phyloP scores from a whole-genome alignment of 1,140 invertebrate species.

The Eueides isabella region DNA sequence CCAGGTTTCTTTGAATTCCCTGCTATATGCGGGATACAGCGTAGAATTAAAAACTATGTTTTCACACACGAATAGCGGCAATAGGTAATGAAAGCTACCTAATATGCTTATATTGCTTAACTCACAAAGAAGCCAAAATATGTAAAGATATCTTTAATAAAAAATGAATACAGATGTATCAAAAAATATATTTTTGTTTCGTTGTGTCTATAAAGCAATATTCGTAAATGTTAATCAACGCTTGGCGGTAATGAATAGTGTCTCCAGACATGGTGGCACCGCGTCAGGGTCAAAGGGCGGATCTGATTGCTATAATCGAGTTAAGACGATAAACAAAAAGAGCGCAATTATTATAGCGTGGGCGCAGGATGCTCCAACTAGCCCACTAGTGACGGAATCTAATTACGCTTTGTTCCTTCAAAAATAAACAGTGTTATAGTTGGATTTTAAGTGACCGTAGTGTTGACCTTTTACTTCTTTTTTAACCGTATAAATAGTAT shows the following conservation, averaged over 20 bases:
- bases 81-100: too few relatives aligned
- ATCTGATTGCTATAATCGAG: slow-evolving; percentile 78
- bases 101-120: too few relatives aligned
- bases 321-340: slow-evolving; percentile 79
- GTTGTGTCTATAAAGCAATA: background rate
- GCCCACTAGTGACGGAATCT: slow-evolving; percentile 60
- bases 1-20: too few relatives aligned
- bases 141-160: too few relatives aligned
- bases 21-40: too few relatives aligned
- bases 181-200: background rate
- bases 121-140: too few relatives aligned
- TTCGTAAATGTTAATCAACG: background rate
- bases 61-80: too few relatives aligned
- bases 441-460: slow-evolving; percentile 24
- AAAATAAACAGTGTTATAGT: slow-evolving; percentile 50
- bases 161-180: too few relatives aligned
- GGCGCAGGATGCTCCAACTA: slow-evolving; percentile 73
- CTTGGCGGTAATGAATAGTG: slow-evolving; percentile 30
- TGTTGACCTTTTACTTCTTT: background rate
- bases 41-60: too few relatives aligned
- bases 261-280: slow-evolving; percentile 57
- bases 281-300: slow-evolving; percentile 72
- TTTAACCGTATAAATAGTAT: background rate
- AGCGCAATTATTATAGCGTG: slow-evolving; percentile 73
- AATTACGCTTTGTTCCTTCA: slow-evolving; percentile 60